These are phyloP conservation scores for Sarotherodon lohbergeri DNA, from an alignment of 2,113 vertebrate genomes.

Conservation along the genomic window DNA sequence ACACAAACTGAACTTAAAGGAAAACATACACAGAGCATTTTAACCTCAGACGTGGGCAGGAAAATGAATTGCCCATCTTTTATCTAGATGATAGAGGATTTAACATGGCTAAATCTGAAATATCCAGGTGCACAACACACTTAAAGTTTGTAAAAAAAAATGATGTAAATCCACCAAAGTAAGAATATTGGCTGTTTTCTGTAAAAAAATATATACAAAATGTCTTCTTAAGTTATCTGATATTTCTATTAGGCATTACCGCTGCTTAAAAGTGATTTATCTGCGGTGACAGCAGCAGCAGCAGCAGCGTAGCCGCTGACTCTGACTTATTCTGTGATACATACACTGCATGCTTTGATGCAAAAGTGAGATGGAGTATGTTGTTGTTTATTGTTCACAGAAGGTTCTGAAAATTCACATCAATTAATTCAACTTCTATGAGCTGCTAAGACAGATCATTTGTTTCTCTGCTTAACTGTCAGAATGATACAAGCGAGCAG, in stretches of 20 bases:
- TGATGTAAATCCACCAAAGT: neutral
- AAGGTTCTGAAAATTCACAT: neutral
- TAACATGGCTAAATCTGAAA: neutral
- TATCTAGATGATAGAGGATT: neutral
- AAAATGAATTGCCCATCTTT: neutral
- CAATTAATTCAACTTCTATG: neutral
- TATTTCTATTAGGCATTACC: neutral
- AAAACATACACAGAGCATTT: neutral
- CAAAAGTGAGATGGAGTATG: neutral
- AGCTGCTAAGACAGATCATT: neutral
- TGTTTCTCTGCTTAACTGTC: neutral
- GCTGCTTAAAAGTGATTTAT: neutral
- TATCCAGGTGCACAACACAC: neutral
- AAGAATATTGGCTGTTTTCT: neutral
- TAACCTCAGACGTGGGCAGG: neutral
- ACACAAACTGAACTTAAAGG: neutral
- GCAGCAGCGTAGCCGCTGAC: neutral
- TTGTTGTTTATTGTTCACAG: neutral
- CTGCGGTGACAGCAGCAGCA: neutral
- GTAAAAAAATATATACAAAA: neutral
- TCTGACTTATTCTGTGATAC: neutral
- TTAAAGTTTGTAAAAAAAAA: neutral
- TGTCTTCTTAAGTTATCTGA: neutral
- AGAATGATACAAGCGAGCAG: neutral
- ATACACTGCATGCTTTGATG: neutral